Base-by-base conservation (phyloP, 2,888 invertebrate genomes). In the Cataglyphis rosenhaueri region DNA sequence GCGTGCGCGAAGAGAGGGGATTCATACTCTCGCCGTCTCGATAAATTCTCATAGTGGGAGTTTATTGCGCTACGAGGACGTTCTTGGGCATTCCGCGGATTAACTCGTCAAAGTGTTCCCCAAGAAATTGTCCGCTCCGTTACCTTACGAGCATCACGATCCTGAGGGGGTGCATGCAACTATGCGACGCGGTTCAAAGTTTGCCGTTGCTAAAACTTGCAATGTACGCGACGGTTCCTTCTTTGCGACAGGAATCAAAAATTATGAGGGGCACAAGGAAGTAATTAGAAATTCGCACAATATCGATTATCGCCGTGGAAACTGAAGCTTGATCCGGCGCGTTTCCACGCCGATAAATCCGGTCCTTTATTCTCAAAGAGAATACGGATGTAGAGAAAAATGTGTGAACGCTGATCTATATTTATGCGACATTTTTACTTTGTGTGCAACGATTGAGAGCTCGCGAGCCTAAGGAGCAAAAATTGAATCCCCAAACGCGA, bases 81-180 rank as follows among this genome's bases (percentile, higher is more conserved):
- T 61, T 71, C 70, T 25, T 52, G 32, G 62, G 52, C 68, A 81
- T 83, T 78, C 70, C 78, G 73, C 52, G 84, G 75, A 87, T 88
- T 87, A 88, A 81, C 81, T 82, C 81, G 79, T 83, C 85, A 85
- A 82, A 83, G 84, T 83, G 83, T 76, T 81, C 35, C 32, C 83
- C 76, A 76, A 84, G 85, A 87, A 88, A 88, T 84, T 66, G 75
- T 83, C 74, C 29, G 29, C 68, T 32, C 57, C 35, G 35, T 71
- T 61, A 55, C 44, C 61, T 66, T 64, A 55, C 73, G 59, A 57
- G 73, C 15, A 70, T n/a, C 29, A 25, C 62, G 52, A 84, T 79
- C 81, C 68, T 57, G 29, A 29, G 75, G 61, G 83, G 59, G 83
- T 83, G 81, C 29, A 75, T 62, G 78, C 75, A 81, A 85, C 82